A percentile compares a stretch with the other conserved stretches of the same genome.
These are phyloP conservation scores for Aptenodytes patagonicus DNA, from an alignment of 2,113 vertebrate genomes.

Conservation along the genomic window DNA sequence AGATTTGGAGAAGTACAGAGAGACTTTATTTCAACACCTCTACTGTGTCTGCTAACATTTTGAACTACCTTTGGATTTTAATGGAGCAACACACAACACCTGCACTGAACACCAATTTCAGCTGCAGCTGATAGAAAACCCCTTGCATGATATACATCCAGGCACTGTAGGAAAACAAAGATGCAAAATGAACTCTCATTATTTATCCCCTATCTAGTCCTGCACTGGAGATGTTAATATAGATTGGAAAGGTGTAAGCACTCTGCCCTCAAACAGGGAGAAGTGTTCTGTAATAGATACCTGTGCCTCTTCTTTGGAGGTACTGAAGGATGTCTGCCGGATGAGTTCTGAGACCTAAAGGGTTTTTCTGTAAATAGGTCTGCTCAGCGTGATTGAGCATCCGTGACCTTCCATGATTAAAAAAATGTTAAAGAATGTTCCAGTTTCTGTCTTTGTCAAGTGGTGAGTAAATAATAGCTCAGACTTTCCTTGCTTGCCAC, in stretches of 20 bases:
- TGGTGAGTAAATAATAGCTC: not conserved
- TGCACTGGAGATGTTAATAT: not conserved
- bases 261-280: not conserved
- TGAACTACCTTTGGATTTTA: not conserved
- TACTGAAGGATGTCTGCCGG: not conserved
- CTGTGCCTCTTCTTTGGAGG: not conserved
- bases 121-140: not conserved
- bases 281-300: not conserved
- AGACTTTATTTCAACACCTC: not conserved
- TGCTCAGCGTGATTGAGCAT: not conserved
- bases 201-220: not conserved
- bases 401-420: not conserved
- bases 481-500: not conserved
- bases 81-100: not conserved
- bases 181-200: not conserved
- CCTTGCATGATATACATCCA: not conserved
- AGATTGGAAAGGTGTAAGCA: not conserved
- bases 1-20: not conserved
- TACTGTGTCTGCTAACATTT: not conserved
- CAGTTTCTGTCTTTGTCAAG: slow-evolving; percentile 1
- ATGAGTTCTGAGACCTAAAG: not conserved
- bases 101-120: not conserved
- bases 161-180: not conserved
- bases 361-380: not conserved
- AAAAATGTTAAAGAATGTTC: not conserved